Percentiles rank a stretch among this genome's conserved stretches.
phyloP scores from a whole-genome alignment of 2,888 invertebrate genomes.

The Cheilosia impressa region DNA sequence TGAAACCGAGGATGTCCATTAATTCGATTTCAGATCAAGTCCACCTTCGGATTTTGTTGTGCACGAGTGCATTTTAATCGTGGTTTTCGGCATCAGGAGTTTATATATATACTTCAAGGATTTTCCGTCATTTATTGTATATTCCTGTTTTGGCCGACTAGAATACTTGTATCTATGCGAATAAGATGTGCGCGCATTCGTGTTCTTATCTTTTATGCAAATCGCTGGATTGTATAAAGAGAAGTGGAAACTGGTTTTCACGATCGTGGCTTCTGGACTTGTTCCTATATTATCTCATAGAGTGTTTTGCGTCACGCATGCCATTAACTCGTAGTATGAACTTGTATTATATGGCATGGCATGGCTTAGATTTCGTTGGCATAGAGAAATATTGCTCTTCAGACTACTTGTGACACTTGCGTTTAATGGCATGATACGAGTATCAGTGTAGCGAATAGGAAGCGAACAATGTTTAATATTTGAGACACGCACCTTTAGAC shows the following conservation, averaged over 20 bases:
- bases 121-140: neutral
- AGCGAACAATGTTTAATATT: too few species aligned
- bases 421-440: too few species aligned
- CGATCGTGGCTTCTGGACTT: constrained; percentile 9
- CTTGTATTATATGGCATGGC: too few species aligned
- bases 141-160: neutral
- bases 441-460: too few species aligned
- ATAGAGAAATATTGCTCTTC: too few species aligned
- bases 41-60: neutral
- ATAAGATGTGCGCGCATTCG: constrained; percentile 11
- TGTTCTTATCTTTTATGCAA: neutral
- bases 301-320: constrained; percentile 10
- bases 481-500: too few species aligned
- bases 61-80: too few species aligned
- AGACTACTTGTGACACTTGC: too few species aligned
- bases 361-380: too few species aligned
- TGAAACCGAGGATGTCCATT: neutral
- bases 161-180: neutral
- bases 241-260: constrained; percentile 10
- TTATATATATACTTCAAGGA: neutral
- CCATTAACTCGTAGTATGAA: too few species aligned
- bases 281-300: constrained; percentile 10
- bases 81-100: neutral
- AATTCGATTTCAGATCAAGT: neutral
- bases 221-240: neutral